These are phyloP conservation scores for Menura novaehollandiae DNA, from an alignment of 2,113 vertebrate genomes.

Conservation along the genomic window DNA sequence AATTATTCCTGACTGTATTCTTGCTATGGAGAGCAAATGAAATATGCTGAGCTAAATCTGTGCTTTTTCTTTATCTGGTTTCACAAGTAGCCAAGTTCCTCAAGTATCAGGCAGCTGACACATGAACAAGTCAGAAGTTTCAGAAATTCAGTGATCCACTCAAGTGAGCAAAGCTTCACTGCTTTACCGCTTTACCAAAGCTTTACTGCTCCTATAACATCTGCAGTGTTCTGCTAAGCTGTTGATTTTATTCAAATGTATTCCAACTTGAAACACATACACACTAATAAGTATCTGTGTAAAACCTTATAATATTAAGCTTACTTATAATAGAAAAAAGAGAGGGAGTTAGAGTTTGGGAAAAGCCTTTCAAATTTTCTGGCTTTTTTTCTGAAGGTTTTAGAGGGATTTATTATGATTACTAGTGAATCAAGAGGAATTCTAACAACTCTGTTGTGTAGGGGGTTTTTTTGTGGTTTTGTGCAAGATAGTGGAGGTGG, in stretches of 20 bases:
- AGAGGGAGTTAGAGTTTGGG: neutral
- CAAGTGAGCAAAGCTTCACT: conserved; percentile 15
- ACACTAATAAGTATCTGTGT: neutral
- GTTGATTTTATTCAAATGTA: neutral
- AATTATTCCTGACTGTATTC: neutral
- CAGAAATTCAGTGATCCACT: conserved; percentile 37
- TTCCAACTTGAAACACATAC: conserved; percentile 33
- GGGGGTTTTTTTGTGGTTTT: neutral
- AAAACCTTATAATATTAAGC: neutral
- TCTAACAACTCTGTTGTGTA: neutral
- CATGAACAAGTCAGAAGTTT: neutral
- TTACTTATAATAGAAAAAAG: neutral
- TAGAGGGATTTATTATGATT: neutral
- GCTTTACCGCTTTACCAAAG: neutral
- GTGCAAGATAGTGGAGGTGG: neutral
- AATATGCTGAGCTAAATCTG: neutral
- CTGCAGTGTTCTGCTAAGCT: neutral
- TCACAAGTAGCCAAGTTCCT: neutral
- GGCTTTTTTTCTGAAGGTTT: neutral
- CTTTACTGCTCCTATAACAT: neutral
- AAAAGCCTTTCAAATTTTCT: neutral
- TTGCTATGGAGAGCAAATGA: neutral
- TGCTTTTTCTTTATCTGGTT: neutral
- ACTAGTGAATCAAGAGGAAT: conserved; percentile 4
- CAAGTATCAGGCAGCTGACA: neutral